These are phyloP conservation scores for Conomelus anceps DNA, from an alignment of 2,888 invertebrate species.

Conservation along the genomic window DNA sequence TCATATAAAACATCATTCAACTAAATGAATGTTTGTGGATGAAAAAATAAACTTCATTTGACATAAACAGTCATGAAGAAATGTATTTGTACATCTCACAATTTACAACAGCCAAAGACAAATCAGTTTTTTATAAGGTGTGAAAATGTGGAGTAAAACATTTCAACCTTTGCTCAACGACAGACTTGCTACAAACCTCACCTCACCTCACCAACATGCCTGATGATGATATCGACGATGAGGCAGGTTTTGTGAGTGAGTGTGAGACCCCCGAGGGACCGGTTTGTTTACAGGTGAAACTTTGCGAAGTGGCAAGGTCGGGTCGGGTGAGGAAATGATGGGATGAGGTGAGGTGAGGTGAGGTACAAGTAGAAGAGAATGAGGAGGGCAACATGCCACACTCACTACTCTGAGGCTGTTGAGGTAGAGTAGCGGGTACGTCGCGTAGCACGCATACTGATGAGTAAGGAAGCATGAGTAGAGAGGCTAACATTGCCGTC, in stretches of 20 bases:
- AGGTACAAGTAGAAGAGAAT: not conserved
- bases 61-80: not conserved
- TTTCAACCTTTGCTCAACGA: not conserved
- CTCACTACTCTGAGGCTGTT: not conserved
- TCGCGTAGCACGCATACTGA: not conserved
- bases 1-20: too few species aligned
- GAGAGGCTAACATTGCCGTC: too few species aligned
- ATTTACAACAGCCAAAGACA: not conserved
- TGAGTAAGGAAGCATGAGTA: too few species aligned
- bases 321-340: too few species aligned
- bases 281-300: conserved; percentile 11
- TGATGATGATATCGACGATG: not conserved
- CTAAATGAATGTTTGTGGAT: not conserved
- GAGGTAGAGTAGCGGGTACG: not conserved
- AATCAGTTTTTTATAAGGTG: not conserved
- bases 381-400: not conserved
- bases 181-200: not conserved
- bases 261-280: not conserved
- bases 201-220: not conserved
- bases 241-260: not conserved
- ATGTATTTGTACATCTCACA: not conserved
- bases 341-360: too few species aligned
- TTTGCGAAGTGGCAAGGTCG: not conserved
- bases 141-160: not conserved
- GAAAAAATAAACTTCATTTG: not conserved